Evolutionary conservation across 1,140 invertebrate species (phyloP).

Genomic region (Zaprionus camerounensis): DNA sequence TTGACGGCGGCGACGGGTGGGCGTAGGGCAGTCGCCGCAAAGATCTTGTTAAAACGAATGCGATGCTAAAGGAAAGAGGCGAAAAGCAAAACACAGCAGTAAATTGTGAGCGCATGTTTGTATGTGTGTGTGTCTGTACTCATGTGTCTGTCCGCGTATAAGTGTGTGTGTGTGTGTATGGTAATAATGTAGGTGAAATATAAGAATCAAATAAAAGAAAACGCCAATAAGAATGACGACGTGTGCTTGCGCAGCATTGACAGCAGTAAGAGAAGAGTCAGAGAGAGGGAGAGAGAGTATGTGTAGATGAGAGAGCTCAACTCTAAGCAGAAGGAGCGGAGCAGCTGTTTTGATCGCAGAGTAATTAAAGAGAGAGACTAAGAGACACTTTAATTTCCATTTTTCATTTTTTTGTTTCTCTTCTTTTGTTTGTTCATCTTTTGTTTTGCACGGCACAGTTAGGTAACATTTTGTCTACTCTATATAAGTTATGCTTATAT

Average conservation of each 20-base stretch:
- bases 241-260: constrained; percentile 40
- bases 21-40: constrained; percentile 43
- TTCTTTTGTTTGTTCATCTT: constrained; percentile 15
- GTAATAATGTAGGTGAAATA: constrained; percentile 68
- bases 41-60: constrained; percentile 61
- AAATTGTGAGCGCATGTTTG: constrained; percentile 35
- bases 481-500: constrained; percentile 73
- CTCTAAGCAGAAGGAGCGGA: constrained; percentile 38
- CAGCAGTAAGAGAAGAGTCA: constrained; percentile 19
- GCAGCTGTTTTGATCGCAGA: constrained; percentile 66
- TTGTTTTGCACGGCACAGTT: constrained; percentile 70
- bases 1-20: constrained; percentile 33
- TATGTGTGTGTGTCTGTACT: constrained; percentile 21
- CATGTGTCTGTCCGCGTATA: constrained; percentile 4
- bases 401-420: constrained; percentile 26
- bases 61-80: constrained; percentile 52
- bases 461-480: constrained; percentile 72
- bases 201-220: constrained; percentile 59
- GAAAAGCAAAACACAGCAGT: constrained; percentile 56
- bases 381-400: constrained; percentile 18
- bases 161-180: constrained; percentile 46
- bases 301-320: not conserved
- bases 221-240: constrained; percentile 59
- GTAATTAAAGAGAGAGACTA: constrained; percentile 7
- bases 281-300: constrained; percentile 12